Percentiles rank a stretch among this genome's conserved stretches.
Conservation (phyloP, 2,113 vertebrate genomes). For the Hippocampus zosterae region DNA sequence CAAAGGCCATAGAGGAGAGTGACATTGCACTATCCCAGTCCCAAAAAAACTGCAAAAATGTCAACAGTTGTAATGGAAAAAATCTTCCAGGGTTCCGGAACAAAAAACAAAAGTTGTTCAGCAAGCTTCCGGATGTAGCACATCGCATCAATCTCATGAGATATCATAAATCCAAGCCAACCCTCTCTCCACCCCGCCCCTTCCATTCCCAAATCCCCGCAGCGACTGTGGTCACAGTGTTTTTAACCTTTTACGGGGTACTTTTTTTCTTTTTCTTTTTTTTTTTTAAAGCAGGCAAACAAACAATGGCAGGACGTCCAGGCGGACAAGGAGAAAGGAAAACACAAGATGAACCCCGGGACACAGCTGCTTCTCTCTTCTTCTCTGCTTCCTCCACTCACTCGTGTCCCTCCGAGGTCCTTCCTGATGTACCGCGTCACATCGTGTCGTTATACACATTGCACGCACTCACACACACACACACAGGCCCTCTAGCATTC, state of each 20-base stretch:
- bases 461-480: constrained; percentile 24
- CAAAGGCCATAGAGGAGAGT: constrained; percentile 1
- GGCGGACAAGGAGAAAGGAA: constrained; percentile 28
- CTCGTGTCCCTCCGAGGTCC: constrained; percentile 42
- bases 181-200: background rate
- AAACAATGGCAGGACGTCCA: constrained; percentile 59
- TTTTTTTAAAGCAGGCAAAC: background rate
- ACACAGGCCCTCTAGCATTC: constrained; percentile 10
- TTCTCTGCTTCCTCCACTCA: constrained; percentile 14
- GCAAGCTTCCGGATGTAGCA: constrained; percentile 27
- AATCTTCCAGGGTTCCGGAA: constrained; percentile 31
- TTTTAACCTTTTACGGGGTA: constrained; percentile 1
- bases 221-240: constrained; percentile 5
- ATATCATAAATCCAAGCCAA: constrained; percentile 19
- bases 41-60: constrained; percentile 46
- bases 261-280: constrained; percentile 2
- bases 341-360: constrained; percentile 12
- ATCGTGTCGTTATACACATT: constrained; percentile 28
- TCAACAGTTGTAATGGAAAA: constrained; percentile 64
- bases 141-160: constrained; percentile 48
- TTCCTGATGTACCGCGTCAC: constrained; percentile 41
- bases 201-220: constrained; percentile 16
- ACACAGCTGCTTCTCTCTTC: constrained; percentile 42
- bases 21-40: constrained; percentile 17
- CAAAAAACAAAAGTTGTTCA: constrained; percentile 49